Percentiles rank a stretch among this genome's conserved stretches.
Evolutionary conservation across 2,888 invertebrate genomes (phyloP).

Genomic region (Polymixis lichenea): DNA sequence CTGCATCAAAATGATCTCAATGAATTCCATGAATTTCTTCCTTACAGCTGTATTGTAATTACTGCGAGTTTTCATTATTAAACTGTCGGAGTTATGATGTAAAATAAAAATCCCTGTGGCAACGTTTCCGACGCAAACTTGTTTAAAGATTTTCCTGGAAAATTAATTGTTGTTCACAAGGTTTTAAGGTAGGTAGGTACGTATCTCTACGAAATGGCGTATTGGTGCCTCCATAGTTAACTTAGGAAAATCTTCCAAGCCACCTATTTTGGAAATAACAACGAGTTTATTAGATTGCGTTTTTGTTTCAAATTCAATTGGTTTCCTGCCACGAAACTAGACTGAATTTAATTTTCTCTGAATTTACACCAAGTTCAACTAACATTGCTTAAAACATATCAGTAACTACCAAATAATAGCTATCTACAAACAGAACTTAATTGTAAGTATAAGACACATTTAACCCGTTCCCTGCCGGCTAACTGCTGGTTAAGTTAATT

Average conservation of each 20-base stretch:
- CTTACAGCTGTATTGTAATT: neutral
- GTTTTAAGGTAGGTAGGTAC: neutral
- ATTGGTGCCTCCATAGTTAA: neutral
- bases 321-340: too few relatives aligned
- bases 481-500: slow-evolving; percentile 75
- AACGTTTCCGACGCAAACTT: too few relatives aligned
- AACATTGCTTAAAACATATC: slow-evolving; percentile 25
- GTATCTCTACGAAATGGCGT: neutral
- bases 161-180: neutral
- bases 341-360: neutral
- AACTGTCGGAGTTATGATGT: neutral
- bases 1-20: neutral
- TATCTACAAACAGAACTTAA: slow-evolving; percentile 37
- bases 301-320: neutral
- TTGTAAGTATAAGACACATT: slow-evolving; percentile 31
- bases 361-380: neutral
- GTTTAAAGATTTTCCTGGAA: neutral
- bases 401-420: slow-evolving; percentile 23
- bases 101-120: neutral
- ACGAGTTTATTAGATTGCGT: neutral
- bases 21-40: neutral
- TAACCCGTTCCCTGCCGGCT: slow-evolving; percentile 53
- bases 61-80: neutral
- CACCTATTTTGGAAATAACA: neutral
- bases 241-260: neutral